Base-by-base conservation (phyloP, 2,113 vertebrate species). In the Coturnix japonica region DNA sequence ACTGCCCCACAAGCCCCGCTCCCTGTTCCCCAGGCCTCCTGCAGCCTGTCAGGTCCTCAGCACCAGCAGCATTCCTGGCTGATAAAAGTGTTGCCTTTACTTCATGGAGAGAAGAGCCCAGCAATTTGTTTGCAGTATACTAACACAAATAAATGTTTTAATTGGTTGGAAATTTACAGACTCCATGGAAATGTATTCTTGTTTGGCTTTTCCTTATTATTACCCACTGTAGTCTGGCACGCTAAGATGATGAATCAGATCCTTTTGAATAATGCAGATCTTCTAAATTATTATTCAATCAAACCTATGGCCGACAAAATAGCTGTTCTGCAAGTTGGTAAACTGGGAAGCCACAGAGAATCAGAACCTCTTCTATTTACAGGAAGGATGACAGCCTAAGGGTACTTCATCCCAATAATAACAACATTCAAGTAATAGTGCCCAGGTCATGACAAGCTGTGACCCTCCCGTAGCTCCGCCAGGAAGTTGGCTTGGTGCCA, bases 351-450 rank as follows among this genome's bases (percentile, higher is more conserved):
- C 61, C 81, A 88, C 85, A 81, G 86, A 94, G 43, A 95, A 85
- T 89, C 76, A 96, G 89, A 93, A 80, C 44, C 71, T 86, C 70
- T 92, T 95, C 94, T 96, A 96, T 97, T 94, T 96, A 95, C 91
- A 97, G 98, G 97, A 98, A 97, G 92, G 97, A 97, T 96, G 93
- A 90, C 88, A 44, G 98, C 98, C 98, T 95, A 88, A 97, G 98
- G 98, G 97, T 97, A 97, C 86, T 85, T 91, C 96, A 96, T 96
- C 93, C 98, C 98, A 98, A 98, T 99, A 99, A 98, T 98, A 98
- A 99, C 98, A 99, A 98, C 98, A 98, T 98, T 98, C 98, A 99
- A 98, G 97, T 95, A 98, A 97, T 88, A 69, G 97, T 94, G 96
- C 97, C 95, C 95, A 97, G 98, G 98, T 99, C 98, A 98, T 89